A percentile compares a stretch with the other conserved stretches of the same genome.
These are phyloP conservation scores for Trissolcus japonicus DNA, from an alignment of 2,888 invertebrate genomes.

Conservation along the genomic window DNA sequence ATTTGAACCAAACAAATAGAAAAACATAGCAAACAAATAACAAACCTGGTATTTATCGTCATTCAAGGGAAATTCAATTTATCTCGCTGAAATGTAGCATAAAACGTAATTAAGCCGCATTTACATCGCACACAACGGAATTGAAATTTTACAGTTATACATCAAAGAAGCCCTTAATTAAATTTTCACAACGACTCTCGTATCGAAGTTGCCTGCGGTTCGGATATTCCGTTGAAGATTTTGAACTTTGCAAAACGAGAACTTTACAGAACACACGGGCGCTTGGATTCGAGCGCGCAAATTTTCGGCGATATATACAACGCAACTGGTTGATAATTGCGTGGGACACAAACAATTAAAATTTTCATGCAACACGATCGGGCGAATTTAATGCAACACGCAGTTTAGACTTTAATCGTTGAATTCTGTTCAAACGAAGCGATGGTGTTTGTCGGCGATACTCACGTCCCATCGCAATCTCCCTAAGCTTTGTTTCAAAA, in stretches of 20 bases:
- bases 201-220: neutral
- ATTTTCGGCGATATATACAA: neutral
- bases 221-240: too few relatives aligned
- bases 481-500: too few relatives aligned
- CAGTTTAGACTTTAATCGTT: slow-evolving; percentile 2
- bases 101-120: slow-evolving; percentile 36
- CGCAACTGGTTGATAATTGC: slow-evolving; percentile 30
- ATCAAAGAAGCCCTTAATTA: slow-evolving; percentile 34
- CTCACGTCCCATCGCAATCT: too few relatives aligned
- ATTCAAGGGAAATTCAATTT: slow-evolving; percentile 33
- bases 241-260: neutral
- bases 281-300: neutral
- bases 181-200: slow-evolving; percentile 20
- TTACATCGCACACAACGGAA: slow-evolving; percentile 27
- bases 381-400: slow-evolving; percentile 5
- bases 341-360: slow-evolving; percentile 20
- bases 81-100: slow-evolving; percentile 37
- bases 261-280: slow-evolving; percentile 3
- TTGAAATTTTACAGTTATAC: slow-evolving; percentile 42
- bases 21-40: neutral
- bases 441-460: too few relatives aligned
- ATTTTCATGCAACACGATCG: slow-evolving; percentile 15
- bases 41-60: slow-evolving; percentile 26
- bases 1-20: too few relatives aligned
- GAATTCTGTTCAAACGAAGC: too few relatives aligned